Evolutionary conservation across 2,797 vertebrate genomes (phyloP).

Genomic region (Merluccius polli): DNA sequence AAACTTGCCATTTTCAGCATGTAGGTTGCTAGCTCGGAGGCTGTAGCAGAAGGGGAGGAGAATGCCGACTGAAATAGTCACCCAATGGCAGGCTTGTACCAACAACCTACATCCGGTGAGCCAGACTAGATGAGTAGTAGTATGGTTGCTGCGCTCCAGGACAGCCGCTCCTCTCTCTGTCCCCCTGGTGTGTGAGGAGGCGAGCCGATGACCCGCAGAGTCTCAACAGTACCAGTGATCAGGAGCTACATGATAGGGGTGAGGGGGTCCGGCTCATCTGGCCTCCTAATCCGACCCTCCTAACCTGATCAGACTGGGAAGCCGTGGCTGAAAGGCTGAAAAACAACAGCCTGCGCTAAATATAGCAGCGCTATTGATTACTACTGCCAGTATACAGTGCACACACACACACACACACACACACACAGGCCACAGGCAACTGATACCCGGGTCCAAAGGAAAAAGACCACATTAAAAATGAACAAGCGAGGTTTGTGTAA

Average conservation of each 20-base stretch:
- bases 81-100: too few relatives aligned
- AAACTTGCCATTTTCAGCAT: too few relatives aligned
- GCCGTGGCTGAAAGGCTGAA: constrained; percentile 26
- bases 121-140: too few relatives aligned
- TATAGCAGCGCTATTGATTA: constrained; percentile 64
- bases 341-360: constrained; percentile 48
- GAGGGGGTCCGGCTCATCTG: background rate
- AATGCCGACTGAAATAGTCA: too few relatives aligned
- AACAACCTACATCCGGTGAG: too few relatives aligned
- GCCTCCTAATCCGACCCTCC: background rate
- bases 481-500: background rate
- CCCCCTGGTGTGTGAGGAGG: too few relatives aligned
- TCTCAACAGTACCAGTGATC: constrained; percentile 6
- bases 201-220: background rate
- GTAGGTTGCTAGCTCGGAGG: too few relatives aligned
- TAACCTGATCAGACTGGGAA: background rate
- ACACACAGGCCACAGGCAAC: background rate
- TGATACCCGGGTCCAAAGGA: background rate
- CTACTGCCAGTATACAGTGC: constrained; percentile 29
- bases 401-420: background rate
- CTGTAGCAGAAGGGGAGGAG: too few relatives aligned
- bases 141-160: background rate
- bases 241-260: constrained; percentile 15
- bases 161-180: background rate
- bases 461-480: background rate